Conservation (phyloP, 2,113 vertebrate species). For the Pseudorectes ferrugineus region DNA sequence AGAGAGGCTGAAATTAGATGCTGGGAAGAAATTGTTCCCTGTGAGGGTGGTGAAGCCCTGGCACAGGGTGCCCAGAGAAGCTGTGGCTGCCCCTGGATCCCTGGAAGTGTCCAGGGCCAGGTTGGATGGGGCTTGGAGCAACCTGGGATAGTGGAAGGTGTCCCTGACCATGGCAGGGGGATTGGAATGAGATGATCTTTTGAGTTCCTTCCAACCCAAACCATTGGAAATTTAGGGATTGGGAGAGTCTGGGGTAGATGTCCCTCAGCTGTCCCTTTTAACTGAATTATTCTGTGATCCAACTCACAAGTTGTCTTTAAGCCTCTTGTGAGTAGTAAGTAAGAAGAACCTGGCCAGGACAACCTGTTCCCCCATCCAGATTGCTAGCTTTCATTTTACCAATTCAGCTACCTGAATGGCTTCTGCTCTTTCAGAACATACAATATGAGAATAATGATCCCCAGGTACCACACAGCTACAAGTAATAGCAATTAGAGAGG, state of each 20-base stretch:
- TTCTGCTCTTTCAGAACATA: background rate
- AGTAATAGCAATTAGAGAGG: background rate
- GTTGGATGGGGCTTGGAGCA: fast-evolving
- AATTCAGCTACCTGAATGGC: background rate
- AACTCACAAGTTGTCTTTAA: background rate
- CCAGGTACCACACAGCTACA: background rate
- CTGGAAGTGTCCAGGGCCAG: background rate
- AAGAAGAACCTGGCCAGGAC: background rate
- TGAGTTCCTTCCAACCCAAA: background rate
- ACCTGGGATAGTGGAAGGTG: fast-evolving
- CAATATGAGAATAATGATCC: background rate
- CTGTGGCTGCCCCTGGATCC: background rate
- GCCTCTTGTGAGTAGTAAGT: too few species aligned
- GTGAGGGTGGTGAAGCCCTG: fast-evolving
- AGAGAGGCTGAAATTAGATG: background rate
- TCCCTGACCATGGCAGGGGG: too few species aligned
- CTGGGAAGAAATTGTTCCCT: background rate
- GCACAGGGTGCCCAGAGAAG: fast-evolving
- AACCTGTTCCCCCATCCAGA: background rate
- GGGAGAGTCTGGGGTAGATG: background rate
- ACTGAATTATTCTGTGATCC: background rate
- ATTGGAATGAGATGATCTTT: background rate
- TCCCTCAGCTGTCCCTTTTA: background rate
- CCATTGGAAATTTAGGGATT: background rate
- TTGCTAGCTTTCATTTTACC: background rate